Base-by-base conservation (phyloP, 2,113 vertebrate genomes). In the Tyto alba region DNA sequence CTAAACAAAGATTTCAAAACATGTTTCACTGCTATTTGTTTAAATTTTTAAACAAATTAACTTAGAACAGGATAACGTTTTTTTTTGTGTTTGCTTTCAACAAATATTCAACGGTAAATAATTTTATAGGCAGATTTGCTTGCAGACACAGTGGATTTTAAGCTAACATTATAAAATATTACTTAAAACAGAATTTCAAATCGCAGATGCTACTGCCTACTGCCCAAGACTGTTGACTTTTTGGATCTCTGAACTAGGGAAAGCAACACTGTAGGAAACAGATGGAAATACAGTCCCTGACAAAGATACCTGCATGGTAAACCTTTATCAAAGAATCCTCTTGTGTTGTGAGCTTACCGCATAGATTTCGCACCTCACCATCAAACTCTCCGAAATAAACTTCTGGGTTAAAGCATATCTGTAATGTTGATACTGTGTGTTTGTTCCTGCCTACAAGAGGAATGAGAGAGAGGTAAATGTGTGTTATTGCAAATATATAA, bases 401-500 rank as follows among this genome's bases (percentile, higher is more conserved):
- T 71, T 34, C 30, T 59, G 22, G 36, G 30, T 72, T 80, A 74
- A 85, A 93, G 8, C 22, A 17, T 36, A 68, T 36, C 90, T 89
- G 52, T 48, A 59, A 48, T 73, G 53, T 92, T 90, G 90, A 92
- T 80, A 68, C 45, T 55, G 11, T 41, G 18, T 56, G 62, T 60
- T 95, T 92, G 59, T 57, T 95, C 72, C 78, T 77, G 47, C 78
- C 43, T 81, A 17, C 20, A 60, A 85, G 81, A 93, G 74, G 60
- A 91, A 82, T 1, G 21, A 92, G 27, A 40, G 43, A 95, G 52
- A 84, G 22, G 34, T 21, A 38, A 91, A 52, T 0, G 1, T 25
- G 30, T 60, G 15, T 59, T 91, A 85, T 29, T 45, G 52, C 85
- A 94, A 94, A 94, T 95, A 94, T 85, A 91, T 86, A 91, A 69